Evolutionary conservation across 1,140 invertebrate species (phyloP), one percentile per base, ranked within the genome.

Genomic region (Brachionus paranguensis): DNA sequence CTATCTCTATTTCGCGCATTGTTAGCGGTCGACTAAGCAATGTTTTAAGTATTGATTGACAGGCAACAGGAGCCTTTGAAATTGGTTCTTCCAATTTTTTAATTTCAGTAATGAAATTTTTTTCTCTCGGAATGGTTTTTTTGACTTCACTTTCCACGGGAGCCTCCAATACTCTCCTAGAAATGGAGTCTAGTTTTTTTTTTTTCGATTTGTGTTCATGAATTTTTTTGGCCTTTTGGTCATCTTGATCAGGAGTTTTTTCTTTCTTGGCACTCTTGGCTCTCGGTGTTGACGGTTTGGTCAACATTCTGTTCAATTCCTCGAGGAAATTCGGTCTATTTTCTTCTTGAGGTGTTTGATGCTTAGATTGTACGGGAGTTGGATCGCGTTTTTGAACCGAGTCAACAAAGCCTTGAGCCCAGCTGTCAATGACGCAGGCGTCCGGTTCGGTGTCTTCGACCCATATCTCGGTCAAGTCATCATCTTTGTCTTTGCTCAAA

Each of bases 341-440:
- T 2, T 78, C 53, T 17, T 72, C 33, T 41, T 43, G 68, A 24
- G 68, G 37, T 10, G 68, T 41, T 20, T 43, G n/a, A 41, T 41
- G 33, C 17, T 17, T 43, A 17, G 41, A 72, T 17, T 43, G n/a
- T 4, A 72, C 68, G 11, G 29, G 68, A 43, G 68, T 41, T 45
- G 53, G 24, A 17, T 68, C 78, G 10, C 20, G n/a, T 50, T 27
- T 50, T 47, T 76, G 43, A 24, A 53, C 45, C 12, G 72, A 29
- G 24, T 76, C 88, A 29, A 89, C 88, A 60, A 86, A 87, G 27
- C 89, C 89, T 84, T 89, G 88, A 8, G 88, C 89, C 88, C 89
- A 89, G 78, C 88, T 89, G 84, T 89, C 89, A 33, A 88, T 88
- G 2, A 85, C 85, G 11, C 88, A 88, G 68, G 89, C 87, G 47